A percentile compares a stretch with the other conserved stretches of the same genome.
These are phyloP conservation scores for Xiphophorus birchmanni DNA, from an alignment of 2,797 vertebrate genomes.

Conservation along the genomic window DNA sequence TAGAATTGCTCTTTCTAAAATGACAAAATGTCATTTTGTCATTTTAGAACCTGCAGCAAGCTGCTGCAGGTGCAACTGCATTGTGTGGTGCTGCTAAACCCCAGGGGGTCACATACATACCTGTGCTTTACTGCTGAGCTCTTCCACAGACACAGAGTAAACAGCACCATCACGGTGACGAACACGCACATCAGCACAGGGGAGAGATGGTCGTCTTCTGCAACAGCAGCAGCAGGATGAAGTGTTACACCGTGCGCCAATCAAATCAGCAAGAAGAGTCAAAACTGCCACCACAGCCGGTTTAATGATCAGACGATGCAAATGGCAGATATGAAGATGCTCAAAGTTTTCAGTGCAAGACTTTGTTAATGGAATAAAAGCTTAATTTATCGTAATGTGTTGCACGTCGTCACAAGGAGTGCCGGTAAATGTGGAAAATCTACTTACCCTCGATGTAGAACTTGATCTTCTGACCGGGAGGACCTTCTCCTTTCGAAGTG, in stretches of 20 bases:
- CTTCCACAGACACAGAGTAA: constrained; percentile 74
- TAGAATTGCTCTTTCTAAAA: not conserved
- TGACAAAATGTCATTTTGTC: not conserved
- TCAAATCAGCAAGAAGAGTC: not conserved
- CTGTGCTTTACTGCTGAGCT: constrained; percentile 68
- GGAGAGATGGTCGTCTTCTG: constrained; percentile 52
- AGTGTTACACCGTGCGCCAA: not conserved
- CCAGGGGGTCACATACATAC: constrained; percentile 62
- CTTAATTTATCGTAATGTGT: not conserved
- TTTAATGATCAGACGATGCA: not conserved
- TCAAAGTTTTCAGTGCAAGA: not conserved
- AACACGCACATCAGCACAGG: not conserved
- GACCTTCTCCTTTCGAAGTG: constrained; percentile 84
- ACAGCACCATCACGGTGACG: not conserved
- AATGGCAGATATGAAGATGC: too few species aligned
- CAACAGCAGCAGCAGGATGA: constrained; percentile 29
- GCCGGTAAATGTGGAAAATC: not conserved
- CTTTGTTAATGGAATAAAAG: not conserved
- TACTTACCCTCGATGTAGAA: constrained; percentile 64
- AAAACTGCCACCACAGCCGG: not conserved
- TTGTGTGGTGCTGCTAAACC: not conserved
- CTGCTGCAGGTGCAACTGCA: not conserved
- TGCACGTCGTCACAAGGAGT: not conserved
- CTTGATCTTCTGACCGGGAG: constrained; percentile 35
- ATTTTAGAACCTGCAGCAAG: too few species aligned